These are phyloP conservation scores for Yoshiicerus persimilis DNA, from an alignment of 1,140 invertebrate genomes.

Conservation along the genomic window DNA sequence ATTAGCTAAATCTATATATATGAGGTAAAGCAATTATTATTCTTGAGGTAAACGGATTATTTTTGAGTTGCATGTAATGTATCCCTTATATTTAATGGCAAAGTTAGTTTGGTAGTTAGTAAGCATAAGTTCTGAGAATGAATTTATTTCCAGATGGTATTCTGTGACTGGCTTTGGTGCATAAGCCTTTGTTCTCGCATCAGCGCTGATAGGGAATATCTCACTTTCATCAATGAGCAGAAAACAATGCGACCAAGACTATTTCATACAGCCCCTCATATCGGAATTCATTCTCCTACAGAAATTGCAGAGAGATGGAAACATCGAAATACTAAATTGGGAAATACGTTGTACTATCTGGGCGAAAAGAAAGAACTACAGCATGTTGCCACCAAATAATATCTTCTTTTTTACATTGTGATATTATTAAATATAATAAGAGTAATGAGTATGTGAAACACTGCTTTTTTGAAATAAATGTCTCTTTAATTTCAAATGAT, in stretches of 20 bases:
- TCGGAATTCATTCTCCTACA: neutral
- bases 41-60: too few relatives aligned
- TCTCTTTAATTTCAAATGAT: too few relatives aligned
- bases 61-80: too few relatives aligned
- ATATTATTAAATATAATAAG: too few relatives aligned
- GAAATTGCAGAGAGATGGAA: neutral
- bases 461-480: too few relatives aligned
- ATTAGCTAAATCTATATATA: too few relatives aligned
- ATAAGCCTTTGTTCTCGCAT: neutral
- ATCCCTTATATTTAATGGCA: too few relatives aligned
- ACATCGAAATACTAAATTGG: neutral
- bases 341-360: neutral
- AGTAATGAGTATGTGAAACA: too few relatives aligned
- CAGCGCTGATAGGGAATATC: conserved; percentile 20
- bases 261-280: neutral
- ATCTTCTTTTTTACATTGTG: neutral
- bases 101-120: too few relatives aligned
- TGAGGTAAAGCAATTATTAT: too few relatives aligned
- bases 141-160: conserved; percentile 20
- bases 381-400: neutral
- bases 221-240: neutral
- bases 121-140: neutral
- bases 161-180: conserved; percentile 42
- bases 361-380: neutral
- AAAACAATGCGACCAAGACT: neutral